phyloP scores from a whole-genome alignment of 2,797 vertebrate genomes.

The Lutjanus argentimaculatus region DNA sequence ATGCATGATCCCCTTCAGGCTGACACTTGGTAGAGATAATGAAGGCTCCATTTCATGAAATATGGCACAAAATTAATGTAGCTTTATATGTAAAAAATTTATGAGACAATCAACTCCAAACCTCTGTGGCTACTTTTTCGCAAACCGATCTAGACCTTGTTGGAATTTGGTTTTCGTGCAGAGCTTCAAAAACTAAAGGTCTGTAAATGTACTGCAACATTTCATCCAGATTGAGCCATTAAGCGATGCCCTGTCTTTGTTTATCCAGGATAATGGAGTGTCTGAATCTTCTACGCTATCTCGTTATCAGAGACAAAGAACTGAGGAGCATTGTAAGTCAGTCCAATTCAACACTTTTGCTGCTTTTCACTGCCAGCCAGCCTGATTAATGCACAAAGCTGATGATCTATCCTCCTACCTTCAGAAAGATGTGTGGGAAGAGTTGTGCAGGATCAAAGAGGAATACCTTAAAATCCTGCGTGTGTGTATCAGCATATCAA shows the following conservation, averaged over 20 bases:
- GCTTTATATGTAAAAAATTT: neutral
- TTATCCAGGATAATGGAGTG: slow-evolving; percentile 93
- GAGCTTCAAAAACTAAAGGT: neutral
- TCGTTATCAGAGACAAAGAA: slow-evolving; percentile 90
- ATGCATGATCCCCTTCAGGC: no score
- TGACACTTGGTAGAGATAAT: no score
- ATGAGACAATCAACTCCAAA: neutral
- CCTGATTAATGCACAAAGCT: neutral
- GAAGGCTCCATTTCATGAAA: neutral
- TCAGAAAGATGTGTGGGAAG: slow-evolving; percentile 86
- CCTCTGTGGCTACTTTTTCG: neutral
- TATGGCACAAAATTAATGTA: slow-evolving; percentile 1
- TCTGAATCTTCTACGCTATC: slow-evolving; percentile 93
- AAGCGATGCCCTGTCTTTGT: slow-evolving; percentile 18
- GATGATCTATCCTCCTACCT: slow-evolving; percentile 1
- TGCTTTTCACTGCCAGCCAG: neutral
- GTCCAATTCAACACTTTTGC: neutral
- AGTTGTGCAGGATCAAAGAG: slow-evolving; percentile 87
- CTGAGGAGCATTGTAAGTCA: slow-evolving; percentile 87
- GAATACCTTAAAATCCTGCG: slow-evolving; percentile 90
- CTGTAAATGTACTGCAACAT: neutral
- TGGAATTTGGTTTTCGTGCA: neutral
- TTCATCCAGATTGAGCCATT: slow-evolving; percentile 4
- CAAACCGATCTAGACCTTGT: neutral
- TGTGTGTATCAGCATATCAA: slow-evolving; percentile 92